These are phyloP conservation scores for Iguana delicatissima DNA, from an alignment of 2,797 vertebrate genomes.

Conservation along the genomic window DNA sequence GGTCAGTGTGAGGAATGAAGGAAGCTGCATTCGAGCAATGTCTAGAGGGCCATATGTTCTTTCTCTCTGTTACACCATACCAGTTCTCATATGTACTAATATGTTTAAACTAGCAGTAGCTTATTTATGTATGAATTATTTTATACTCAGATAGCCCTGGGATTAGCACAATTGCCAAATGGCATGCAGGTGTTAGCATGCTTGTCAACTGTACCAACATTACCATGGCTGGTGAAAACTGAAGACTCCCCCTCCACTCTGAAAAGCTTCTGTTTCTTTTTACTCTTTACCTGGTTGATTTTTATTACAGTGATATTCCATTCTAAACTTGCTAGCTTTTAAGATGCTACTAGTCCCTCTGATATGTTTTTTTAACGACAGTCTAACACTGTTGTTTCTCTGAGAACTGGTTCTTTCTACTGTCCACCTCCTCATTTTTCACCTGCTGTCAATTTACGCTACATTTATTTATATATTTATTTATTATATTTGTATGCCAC, in stretches of 20 bases:
- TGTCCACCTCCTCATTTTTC: no score
- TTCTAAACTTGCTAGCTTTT: not conserved
- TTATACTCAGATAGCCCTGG: not conserved
- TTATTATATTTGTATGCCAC: no score
- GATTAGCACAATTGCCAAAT: not conserved
- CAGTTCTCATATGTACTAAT: not conserved
- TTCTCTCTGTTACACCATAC: not conserved
- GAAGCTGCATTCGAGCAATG: not conserved
- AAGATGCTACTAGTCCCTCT: not conserved
- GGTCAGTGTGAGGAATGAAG: not conserved
- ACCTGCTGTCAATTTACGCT: not conserved
- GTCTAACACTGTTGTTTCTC: not conserved
- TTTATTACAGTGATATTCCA: not conserved
- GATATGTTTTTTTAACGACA: not conserved
- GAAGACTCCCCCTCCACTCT: not conserved
- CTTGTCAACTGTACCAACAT: not conserved
- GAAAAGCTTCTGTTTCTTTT: not conserved
- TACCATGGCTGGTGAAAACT: not conserved
- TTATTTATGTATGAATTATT: not conserved
- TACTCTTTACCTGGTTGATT: no score
- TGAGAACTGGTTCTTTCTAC: no score
- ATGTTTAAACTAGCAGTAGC: not conserved
- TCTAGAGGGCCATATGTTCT: not conserved
- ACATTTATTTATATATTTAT: no score
- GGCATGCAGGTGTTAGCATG: not conserved